Conservation (phyloP, 64 coral and sea anemone species). For the Hydrozoanthus tunicans region DNA sequence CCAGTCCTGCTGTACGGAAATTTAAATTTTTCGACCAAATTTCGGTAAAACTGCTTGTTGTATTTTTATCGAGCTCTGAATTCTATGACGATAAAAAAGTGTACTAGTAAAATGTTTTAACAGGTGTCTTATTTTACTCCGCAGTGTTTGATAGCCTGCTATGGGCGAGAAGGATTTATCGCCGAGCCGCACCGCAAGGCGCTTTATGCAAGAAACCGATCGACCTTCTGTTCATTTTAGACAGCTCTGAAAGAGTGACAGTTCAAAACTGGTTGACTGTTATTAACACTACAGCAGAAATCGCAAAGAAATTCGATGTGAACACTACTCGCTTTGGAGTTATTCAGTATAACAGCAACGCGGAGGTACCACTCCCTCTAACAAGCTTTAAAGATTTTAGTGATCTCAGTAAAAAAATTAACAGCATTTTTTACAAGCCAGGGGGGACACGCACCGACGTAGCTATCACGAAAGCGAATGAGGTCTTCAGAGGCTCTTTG, state of each 20-base stretch:
- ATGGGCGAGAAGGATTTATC: not conserved
- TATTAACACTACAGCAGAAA: conserved; percentile 55
- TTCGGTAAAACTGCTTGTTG: not conserved
- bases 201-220: conserved; percentile 69
- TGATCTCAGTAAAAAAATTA: conserved; percentile 33
- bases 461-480: conserved; percentile 64
- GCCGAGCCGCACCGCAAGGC: not conserved
- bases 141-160: not conserved
- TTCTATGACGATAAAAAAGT: not conserved
- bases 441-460: conserved; percentile 82
- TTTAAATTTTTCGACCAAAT: no score
- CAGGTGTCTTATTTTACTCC: not conserved
- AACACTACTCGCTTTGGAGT: conserved; percentile 74
- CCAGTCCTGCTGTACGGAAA: no score
- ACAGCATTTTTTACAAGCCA: conserved; percentile 70
- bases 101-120: not conserved
- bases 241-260: conserved; percentile 88
- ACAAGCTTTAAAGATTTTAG: conserved; percentile 52
- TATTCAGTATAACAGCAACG: conserved; percentile 72
- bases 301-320: conserved; percentile 57
- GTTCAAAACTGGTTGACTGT: conserved; percentile 65
- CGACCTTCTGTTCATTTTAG: conserved; percentile 79
- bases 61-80: not conserved
- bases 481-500: conserved; percentile 67
- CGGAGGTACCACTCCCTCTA: conserved; percentile 63